A percentile compares a stretch with the other conserved stretches of the same genome.
phyloP scores from a whole-genome alignment of 2,113 vertebrate genomes.

The Thalassarche chlororhynchos region DNA sequence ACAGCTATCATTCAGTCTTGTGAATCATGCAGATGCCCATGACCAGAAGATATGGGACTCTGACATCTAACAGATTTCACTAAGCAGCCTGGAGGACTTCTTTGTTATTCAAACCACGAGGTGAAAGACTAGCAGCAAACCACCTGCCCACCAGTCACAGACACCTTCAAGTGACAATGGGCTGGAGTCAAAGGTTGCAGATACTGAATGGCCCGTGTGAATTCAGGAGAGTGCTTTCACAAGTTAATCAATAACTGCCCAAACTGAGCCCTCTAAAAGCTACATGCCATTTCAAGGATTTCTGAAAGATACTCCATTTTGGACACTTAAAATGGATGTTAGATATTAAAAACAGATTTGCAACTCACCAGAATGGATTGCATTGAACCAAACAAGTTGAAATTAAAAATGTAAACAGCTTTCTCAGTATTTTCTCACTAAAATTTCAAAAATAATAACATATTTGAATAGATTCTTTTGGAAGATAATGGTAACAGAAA shows the following conservation, averaged over 20 bases:
- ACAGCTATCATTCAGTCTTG: neutral
- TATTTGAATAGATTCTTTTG: neutral
- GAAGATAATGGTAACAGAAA: neutral
- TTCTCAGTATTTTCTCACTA: neutral
- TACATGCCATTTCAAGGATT: neutral
- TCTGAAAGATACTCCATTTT: neutral
- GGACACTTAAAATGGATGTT: neutral
- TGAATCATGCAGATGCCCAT: neutral
- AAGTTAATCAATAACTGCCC: neutral
- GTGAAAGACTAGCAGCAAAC: neutral
- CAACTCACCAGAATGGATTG: neutral
- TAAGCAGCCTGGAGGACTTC: neutral
- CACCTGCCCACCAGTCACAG: neutral
- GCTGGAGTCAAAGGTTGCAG: neutral
- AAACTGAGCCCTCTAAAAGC: neutral
- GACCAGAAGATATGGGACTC: neutral
- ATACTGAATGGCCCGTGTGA: neutral
- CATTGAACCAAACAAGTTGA: neutral
- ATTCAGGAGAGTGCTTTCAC: slow-evolving; percentile 4
- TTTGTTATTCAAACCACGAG: slow-evolving; percentile 21
- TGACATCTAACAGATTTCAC: neutral
- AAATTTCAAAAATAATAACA: neutral
- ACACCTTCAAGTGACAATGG: neutral
- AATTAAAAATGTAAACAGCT: neutral
- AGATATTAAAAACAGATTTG: neutral